Conservation (phyloP, 2,797 vertebrate species). For the Meriones psammophilus region DNA sequence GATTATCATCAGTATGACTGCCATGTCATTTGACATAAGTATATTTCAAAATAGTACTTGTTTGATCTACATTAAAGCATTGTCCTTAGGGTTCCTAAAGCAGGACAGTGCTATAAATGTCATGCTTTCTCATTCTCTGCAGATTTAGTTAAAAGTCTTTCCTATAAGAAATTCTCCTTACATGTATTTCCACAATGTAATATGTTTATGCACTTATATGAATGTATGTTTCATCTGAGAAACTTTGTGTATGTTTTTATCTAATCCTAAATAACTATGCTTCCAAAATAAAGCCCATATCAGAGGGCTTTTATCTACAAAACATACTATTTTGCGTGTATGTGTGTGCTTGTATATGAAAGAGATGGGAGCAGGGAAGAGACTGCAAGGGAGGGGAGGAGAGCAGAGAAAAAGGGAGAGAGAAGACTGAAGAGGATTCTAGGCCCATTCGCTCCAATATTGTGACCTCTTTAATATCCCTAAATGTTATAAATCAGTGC, state of each 20-base stretch:
- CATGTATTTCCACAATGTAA: neutral
- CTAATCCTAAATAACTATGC: neutral
- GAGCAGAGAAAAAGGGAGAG: neutral
- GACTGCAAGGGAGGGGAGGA: too few species aligned
- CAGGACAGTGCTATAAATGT: neutral
- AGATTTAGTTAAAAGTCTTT: neutral
- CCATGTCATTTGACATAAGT: constrained; percentile 22
- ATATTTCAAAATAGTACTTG: constrained; percentile 13
- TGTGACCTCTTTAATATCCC: neutral
- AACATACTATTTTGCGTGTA: neutral
- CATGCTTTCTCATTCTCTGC: neutral
- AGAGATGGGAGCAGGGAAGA: neutral
- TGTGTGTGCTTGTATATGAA: neutral
- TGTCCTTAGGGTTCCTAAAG: neutral
- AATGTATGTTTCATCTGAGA: neutral
- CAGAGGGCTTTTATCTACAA: neutral
- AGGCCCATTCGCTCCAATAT: neutral
- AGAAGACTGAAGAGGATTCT: neutral
- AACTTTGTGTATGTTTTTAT: neutral
- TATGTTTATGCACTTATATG: neutral
- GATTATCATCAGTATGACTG: neutral
- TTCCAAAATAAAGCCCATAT: neutral
- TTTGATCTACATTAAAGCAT: neutral
- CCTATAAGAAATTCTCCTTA: constrained; percentile 36
- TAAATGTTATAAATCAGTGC: constrained; percentile 12